Percentiles rank a stretch among this genome's conserved stretches.
Conservation (phyloP, 2,797 vertebrate genomes). For the Chanos chanos region DNA sequence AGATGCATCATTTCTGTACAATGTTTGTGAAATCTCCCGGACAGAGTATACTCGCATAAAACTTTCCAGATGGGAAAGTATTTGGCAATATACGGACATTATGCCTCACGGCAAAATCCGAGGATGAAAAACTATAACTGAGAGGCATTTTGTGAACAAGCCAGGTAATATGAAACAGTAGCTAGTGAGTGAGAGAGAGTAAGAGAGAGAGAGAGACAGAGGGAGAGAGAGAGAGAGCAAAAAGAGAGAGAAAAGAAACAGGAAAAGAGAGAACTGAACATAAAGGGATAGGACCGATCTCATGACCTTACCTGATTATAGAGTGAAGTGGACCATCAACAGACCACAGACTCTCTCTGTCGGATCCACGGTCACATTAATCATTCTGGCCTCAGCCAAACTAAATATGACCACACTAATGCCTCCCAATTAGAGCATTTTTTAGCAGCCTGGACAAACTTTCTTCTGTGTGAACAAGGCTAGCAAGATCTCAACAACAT, state of each 20-base stretch:
- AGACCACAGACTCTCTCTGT: slow-evolving; percentile 52
- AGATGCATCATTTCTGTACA: too few species aligned
- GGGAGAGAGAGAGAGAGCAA: slow-evolving; percentile 6
- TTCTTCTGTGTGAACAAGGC: slow-evolving; percentile 39
- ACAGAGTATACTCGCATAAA: too few species aligned
- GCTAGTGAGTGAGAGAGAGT: slow-evolving; percentile 31
- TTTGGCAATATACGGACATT: too few species aligned
- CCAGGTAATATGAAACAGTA: slow-evolving; percentile 65
- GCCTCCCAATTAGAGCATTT: slow-evolving; percentile 55
- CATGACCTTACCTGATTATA: slow-evolving; percentile 64
- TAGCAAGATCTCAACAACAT: slow-evolving; percentile 30
- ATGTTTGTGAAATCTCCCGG: too few species aligned
- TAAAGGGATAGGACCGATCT: slow-evolving; percentile 54
- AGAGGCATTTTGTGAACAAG: slow-evolving; percentile 46
- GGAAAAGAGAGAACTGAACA: slow-evolving; percentile 21
- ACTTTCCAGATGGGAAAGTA: too few species aligned
- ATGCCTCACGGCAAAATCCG: too few species aligned
- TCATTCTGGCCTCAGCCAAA: slow-evolving; percentile 60
- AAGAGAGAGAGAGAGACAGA: slow-evolving; percentile 12
- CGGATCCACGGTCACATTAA: slow-evolving; percentile 65
- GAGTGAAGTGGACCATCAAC: slow-evolving; percentile 77
- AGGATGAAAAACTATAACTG: slow-evolving; percentile 43
- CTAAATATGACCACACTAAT: slow-evolving; percentile 61
- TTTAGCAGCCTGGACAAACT: slow-evolving; percentile 44
- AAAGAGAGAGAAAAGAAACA: slow-evolving; percentile 6